A percentile compares a stretch with the other conserved stretches of the same genome.
phyloP scores from a whole-genome alignment of 2,888 invertebrate genomes.

The Rhyacophila evoluta region DNA sequence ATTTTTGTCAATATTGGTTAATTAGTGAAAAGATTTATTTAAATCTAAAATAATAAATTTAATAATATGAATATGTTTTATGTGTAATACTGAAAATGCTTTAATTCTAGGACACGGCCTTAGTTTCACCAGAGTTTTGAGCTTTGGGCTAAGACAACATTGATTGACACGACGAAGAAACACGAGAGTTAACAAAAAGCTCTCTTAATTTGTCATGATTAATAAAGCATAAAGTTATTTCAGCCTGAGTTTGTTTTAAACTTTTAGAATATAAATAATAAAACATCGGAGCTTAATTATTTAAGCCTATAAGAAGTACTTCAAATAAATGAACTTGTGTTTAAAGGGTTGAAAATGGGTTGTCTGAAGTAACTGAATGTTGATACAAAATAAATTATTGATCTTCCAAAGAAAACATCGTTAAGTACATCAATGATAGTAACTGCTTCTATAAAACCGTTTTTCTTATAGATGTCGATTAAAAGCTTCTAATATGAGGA shows the following conservation, averaged over 20 bases:
- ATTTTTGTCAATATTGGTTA: too few relatives aligned
- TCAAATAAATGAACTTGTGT: background rate
- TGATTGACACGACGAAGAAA: background rate
- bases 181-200: constrained; percentile 12
- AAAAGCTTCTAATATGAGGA: too few relatives aligned
- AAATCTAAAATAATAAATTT: too few relatives aligned
- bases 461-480: too few relatives aligned
- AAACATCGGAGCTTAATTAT: background rate
- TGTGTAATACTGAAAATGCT: too few relatives aligned
- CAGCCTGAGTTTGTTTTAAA: background rate
- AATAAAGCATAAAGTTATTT: constrained; percentile 11
- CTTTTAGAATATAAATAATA: background rate
- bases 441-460: too few relatives aligned
- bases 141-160: constrained; percentile 20
- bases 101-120: background rate
- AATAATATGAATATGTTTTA: too few relatives aligned
- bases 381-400: too few relatives aligned
- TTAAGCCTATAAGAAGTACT: background rate
- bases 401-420: too few relatives aligned
- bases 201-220: constrained; percentile 12
- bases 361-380: too few relatives aligned
- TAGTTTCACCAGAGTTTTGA: background rate
- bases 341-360: background rate
- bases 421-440: too few relatives aligned
- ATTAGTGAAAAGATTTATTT: too few relatives aligned